A percentile compares a stretch with the other conserved stretches of the same genome.
Conservation (phyloP, 1,140 invertebrate genomes). For the Elysia chlorotica region DNA sequence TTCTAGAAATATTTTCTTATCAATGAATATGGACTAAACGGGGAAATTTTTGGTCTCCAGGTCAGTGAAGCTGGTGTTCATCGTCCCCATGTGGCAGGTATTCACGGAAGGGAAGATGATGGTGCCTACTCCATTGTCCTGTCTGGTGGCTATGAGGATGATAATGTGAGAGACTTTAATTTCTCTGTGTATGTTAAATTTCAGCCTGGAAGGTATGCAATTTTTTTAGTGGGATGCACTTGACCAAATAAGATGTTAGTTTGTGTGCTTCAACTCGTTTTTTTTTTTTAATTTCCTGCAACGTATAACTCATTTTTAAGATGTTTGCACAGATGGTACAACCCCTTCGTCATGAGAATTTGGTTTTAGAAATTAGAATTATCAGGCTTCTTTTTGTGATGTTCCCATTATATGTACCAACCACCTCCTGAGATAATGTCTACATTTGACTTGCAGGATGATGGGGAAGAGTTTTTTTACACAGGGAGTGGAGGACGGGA, state of each 20-base stretch:
- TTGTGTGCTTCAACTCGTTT: neutral
- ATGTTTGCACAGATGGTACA: neutral
- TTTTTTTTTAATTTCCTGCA: neutral
- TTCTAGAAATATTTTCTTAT: too few species aligned
- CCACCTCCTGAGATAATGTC: too few species aligned
- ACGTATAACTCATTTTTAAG: neutral
- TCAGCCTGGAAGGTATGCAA: neutral
- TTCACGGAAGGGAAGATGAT: constrained; percentile 79
- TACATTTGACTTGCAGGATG: constrained; percentile 70
- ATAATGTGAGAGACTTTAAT: constrained; percentile 64
- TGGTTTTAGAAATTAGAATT: too few species aligned
- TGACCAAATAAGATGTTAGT: neutral
- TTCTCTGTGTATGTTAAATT: neutral
- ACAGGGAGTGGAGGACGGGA: constrained; percentile 84
- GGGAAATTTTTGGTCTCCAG: too few species aligned
- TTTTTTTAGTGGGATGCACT: neutral
- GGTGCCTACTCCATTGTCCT: constrained; percentile 85
- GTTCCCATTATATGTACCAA: too few species aligned
- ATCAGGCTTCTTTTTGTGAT: too few species aligned
- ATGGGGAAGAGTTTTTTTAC: constrained; percentile 82
- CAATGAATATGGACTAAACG: too few species aligned
- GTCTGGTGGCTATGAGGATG: constrained; percentile 86
- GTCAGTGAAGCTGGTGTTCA: constrained; percentile 83
- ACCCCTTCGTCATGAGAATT: neutral
- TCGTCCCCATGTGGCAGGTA: constrained; percentile 82